These are phyloP conservation scores for Matsumurasca onukii DNA, from an alignment of 1,140 invertebrate genomes.

Conservation along the genomic window DNA sequence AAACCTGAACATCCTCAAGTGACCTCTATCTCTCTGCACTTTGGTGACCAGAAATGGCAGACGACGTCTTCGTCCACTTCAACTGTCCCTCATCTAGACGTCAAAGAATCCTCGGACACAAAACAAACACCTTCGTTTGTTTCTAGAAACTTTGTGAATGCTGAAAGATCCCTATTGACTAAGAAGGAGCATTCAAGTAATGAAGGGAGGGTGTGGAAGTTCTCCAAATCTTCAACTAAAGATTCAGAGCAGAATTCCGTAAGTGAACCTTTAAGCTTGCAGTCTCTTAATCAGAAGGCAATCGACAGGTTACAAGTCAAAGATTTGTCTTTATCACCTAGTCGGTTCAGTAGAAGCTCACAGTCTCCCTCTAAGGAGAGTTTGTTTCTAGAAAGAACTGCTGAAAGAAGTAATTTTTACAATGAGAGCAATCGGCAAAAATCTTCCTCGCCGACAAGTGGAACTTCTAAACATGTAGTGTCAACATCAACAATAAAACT, in stretches of 20 bases:
- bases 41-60: neutral
- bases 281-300: neutral
- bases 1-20: constrained; percentile 2
- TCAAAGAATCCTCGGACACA: neutral
- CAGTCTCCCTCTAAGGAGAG: constrained; percentile 18
- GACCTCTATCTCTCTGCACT: constrained; percentile 21
- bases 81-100: neutral
- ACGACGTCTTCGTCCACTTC: neutral
- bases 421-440: constrained; percentile 14
- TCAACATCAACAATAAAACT: neutral
- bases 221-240: constrained; percentile 1
- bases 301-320: neutral
- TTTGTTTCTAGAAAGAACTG: constrained; percentile 3
- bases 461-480: neutral
- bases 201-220: constrained; percentile 17
- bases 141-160: neutral
- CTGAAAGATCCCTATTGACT: neutral
- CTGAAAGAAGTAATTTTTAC: neutral
- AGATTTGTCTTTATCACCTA: constrained; percentile 3
- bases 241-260: too few species aligned
- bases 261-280: too few species aligned
- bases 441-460: constrained; percentile 12
- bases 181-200: neutral
- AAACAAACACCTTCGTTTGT: neutral
- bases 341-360: constrained; percentile 10